Conservation (phyloP, 1,140 invertebrate genomes). For the Batillaria attramentaria region DNA sequence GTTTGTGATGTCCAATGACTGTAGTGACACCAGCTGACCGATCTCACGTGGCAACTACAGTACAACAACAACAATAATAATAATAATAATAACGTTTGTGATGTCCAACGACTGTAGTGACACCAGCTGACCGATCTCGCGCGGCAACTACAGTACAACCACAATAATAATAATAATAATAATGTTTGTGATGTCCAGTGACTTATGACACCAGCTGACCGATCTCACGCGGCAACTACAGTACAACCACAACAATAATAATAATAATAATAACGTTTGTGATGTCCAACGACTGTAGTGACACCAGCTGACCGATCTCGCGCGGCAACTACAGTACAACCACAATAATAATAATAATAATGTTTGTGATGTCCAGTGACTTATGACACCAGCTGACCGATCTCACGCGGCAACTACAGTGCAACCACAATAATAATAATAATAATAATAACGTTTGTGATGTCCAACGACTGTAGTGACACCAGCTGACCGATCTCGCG, state of each 20-base stretch:
- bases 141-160: slow-evolving; percentile 50
- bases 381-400: slow-evolving; percentile 58
- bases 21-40: slow-evolving; percentile 58
- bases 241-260: neutral
- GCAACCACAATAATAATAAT: neutral
- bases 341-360: neutral
- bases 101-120: slow-evolving; percentile 64
- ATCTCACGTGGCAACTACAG: slow-evolving; percentile 63
- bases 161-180: neutral
- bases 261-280: slow-evolving; percentile 45
- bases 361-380: slow-evolving; percentile 65
- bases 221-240: slow-evolving; percentile 63
- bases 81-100: slow-evolving; percentile 45
- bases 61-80: neutral
- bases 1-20: slow-evolving; percentile 63
- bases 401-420: slow-evolving; percentile 60
- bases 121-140: slow-evolving; percentile 60
- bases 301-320: slow-evolving; percentile 62
- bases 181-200: slow-evolving; percentile 63
- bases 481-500: slow-evolving; percentile 61
- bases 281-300: slow-evolving; percentile 63
- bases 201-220: slow-evolving; percentile 57
- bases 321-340: slow-evolving; percentile 51
- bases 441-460: slow-evolving; percentile 52
- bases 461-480: slow-evolving; percentile 62